phyloP scores from a whole-genome alignment of 2,888 invertebrate species.

The Idaea straminata region DNA sequence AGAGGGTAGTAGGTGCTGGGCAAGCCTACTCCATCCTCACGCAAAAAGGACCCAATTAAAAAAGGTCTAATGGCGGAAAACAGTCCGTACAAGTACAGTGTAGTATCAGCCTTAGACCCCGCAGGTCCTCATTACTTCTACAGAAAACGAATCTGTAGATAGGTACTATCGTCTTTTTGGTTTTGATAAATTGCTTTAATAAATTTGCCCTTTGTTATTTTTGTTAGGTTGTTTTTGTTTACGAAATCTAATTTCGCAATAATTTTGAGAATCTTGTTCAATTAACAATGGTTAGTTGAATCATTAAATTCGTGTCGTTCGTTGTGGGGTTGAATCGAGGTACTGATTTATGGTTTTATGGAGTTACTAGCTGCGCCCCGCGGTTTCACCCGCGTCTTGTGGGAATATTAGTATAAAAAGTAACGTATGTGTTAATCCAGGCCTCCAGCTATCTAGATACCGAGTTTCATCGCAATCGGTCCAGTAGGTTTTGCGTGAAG shows the following conservation, averaged over 20 bases:
- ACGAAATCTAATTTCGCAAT: not conserved
- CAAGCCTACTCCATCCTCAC: too few species aligned
- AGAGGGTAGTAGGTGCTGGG: too few species aligned
- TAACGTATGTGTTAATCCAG: too few species aligned
- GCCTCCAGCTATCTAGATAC: too few species aligned
- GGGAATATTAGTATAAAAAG: too few species aligned
- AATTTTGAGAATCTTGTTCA: not conserved
- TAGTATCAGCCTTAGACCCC: not conserved
- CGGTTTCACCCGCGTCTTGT: too few species aligned
- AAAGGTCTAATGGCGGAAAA: too few species aligned
- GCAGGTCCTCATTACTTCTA: constrained; percentile 21
- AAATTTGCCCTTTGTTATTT: constrained; percentile 14
- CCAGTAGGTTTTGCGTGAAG: too few species aligned
- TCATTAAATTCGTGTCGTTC: not conserved
- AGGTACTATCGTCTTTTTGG: constrained; percentile 9
- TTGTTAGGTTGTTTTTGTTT: constrained; percentile 12
- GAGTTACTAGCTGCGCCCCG: too few species aligned
- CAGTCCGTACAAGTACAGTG: too few species aligned
- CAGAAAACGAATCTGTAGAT: constrained; percentile 17
- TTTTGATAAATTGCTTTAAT: constrained; percentile 20
- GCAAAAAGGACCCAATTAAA: too few species aligned
- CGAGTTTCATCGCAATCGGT: too few species aligned
- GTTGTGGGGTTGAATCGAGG: not conserved
- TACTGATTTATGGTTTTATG: not conserved
- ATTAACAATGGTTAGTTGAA: not conserved